Evolutionary conservation across 2,888 invertebrate genomes (phyloP).

Genomic region (Leptinotarsa tumamoca): DNA sequence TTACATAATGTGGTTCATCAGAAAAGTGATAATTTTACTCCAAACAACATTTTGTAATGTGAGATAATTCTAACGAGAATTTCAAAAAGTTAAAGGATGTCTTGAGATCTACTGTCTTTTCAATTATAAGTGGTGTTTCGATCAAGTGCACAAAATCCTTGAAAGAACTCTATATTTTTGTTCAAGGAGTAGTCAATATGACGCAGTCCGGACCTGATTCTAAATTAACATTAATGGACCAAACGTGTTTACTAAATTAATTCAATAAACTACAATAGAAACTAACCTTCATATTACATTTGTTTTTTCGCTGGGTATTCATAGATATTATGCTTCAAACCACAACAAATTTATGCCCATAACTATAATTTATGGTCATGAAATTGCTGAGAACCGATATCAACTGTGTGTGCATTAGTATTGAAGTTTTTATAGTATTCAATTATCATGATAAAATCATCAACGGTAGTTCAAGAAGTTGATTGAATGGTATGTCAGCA

Average conservation of each 20-base stretch:
- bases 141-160: too few species aligned
- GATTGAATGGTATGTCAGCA: not conserved
- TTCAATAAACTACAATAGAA: constrained; percentile 30
- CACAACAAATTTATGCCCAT: not conserved
- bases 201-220: not conserved
- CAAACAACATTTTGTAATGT: too few species aligned
- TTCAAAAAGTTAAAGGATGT: too few species aligned
- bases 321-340: not conserved
- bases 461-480: constrained; percentile 5
- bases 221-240: constrained; percentile 7
- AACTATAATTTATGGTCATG: not conserved
- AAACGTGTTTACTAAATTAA: constrained; percentile 31
- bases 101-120: too few species aligned
- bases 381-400: not conserved
- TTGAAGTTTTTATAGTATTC: constrained; percentile 7
- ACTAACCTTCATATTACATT: constrained; percentile 14
- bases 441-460: constrained; percentile 8
- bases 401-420: not conserved
- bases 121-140: too few species aligned
- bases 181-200: not conserved
- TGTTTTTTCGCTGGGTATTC: not conserved
- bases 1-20: too few species aligned
- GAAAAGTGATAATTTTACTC: too few species aligned
- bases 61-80: too few species aligned
- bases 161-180: too few species aligned